Evolutionary conservation across 2,888 invertebrate genomes (phyloP).

Genomic region (Drosophila leonis): DNA sequence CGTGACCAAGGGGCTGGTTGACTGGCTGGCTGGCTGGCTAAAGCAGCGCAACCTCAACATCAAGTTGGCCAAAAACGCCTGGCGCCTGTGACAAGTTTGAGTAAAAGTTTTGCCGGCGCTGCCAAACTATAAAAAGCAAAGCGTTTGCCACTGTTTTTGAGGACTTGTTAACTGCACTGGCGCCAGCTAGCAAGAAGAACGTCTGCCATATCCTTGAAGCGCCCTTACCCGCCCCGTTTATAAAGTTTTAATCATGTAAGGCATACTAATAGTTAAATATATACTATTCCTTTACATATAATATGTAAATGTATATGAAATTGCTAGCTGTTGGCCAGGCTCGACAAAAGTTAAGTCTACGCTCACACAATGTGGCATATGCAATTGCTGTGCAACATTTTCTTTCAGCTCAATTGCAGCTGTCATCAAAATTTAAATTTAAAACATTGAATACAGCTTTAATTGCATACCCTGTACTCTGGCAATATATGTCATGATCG

Average conservation of each 20-base stretch:
- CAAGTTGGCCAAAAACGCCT: constrained; percentile 66
- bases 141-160: constrained; percentile 52
- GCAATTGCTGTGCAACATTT: constrained; percentile 27
- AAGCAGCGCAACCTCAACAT: constrained; percentile 41
- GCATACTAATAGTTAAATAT: constrained; percentile 52
- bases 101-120: constrained; percentile 58
- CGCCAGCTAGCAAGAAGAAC: constrained; percentile 22
- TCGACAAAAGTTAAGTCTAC: neutral
- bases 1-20: constrained; percentile 6
- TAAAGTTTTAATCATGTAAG: constrained; percentile 67
- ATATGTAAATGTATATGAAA: neutral
- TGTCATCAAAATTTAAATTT: constrained; percentile 1
- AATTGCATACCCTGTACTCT: neutral
- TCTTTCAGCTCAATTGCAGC: constrained; percentile 6
- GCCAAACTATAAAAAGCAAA: constrained; percentile 46
- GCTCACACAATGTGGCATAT: neutral
- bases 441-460: neutral
- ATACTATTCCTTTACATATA: constrained; percentile 5
- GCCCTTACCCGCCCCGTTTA: constrained; percentile 27
- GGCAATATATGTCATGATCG: neutral
- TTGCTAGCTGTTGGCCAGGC: neutral
- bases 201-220: constrained; percentile 34
- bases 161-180: constrained; percentile 53
- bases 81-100: constrained; percentile 69
- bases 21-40: neutral